phyloP scores from a whole-genome alignment of 2,888 invertebrate genomes.

The Noctua fimbriata region DNA sequence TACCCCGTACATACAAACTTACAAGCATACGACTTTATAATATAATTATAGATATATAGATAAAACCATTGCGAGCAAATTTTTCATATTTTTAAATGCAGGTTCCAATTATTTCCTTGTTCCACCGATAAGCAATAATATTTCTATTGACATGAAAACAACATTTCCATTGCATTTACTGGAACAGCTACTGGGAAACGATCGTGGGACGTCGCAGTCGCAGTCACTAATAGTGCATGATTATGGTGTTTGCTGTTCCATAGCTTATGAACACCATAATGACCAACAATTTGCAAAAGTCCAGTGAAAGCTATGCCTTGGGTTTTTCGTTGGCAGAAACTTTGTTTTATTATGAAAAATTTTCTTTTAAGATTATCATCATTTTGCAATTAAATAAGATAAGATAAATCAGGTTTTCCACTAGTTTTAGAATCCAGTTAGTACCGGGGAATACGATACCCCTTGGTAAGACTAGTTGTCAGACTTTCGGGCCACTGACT shows the following conservation, averaged over 20 bases:
- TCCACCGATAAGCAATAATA: background rate
- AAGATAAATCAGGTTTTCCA: background rate
- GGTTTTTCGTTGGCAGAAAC: background rate
- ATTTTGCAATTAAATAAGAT: background rate
- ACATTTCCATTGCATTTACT: constrained; percentile 21
- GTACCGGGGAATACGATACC: too few species aligned
- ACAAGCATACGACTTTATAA: too few species aligned
- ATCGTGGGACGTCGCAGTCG: constrained; percentile 46
- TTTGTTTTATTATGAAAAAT: background rate
- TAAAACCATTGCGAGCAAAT: too few species aligned
- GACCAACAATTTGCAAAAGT: constrained; percentile 31
- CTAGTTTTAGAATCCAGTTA: too few species aligned
- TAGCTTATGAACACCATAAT: constrained; percentile 50
- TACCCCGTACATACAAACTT: too few species aligned
- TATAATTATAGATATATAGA: too few species aligned
- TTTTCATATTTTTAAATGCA: background rate
- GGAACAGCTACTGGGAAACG: constrained; percentile 43
- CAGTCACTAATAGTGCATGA: constrained; percentile 43
- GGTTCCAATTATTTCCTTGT: background rate
- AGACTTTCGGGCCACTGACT: too few species aligned
- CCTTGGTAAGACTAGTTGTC: too few species aligned
- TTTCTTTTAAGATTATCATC: background rate
- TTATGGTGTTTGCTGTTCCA: constrained; percentile 42
- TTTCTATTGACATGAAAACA: constrained; percentile 1
- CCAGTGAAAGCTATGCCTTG: constrained; percentile 21